These are phyloP conservation scores for Zaprionus gabonicus DNA, from an alignment of 1,140 invertebrate species.

Conservation along the genomic window DNA sequence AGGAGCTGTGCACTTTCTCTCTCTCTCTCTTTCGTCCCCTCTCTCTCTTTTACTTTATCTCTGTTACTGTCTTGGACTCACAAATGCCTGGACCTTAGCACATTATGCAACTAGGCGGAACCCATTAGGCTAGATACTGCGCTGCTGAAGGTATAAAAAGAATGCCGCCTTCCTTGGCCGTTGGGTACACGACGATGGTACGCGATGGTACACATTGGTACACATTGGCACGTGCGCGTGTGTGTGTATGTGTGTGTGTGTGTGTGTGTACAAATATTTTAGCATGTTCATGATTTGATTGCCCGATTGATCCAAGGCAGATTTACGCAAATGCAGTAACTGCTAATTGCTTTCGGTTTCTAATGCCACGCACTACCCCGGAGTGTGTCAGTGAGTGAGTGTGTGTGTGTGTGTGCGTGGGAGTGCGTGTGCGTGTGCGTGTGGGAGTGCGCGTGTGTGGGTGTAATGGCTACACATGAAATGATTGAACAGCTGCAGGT, in stretches of 20 bases:
- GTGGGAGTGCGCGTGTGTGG: background rate
- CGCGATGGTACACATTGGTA: conserved; percentile 2
- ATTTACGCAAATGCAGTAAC: conserved; percentile 7
- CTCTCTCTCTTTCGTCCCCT: background rate
- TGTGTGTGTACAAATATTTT: conserved; percentile 2
- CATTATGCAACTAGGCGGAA: conserved; percentile 5
- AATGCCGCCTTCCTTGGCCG: background rate
- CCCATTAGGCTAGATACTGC: background rate
- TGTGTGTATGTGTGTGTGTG: background rate
- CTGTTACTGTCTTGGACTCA: background rate
- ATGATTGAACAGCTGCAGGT: conserved; percentile 6
- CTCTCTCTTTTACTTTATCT: background rate
- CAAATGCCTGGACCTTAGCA: background rate
- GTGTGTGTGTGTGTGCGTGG: background rate
- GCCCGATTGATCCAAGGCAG: conserved; percentile 4
- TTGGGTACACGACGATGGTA: background rate
- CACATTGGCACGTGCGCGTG: background rate
- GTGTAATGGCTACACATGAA: background rate
- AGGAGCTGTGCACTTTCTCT: background rate
- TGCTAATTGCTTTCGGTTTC: conserved; percentile 5
- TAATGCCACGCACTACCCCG: background rate
- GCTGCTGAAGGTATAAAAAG: background rate
- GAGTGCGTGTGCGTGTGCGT: background rate
- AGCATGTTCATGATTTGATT: conserved; percentile 6
- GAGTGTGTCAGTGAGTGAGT: background rate